Evolutionary conservation across 2,888 invertebrate genomes (phyloP).

Genomic region (Alcis repandata): DNA sequence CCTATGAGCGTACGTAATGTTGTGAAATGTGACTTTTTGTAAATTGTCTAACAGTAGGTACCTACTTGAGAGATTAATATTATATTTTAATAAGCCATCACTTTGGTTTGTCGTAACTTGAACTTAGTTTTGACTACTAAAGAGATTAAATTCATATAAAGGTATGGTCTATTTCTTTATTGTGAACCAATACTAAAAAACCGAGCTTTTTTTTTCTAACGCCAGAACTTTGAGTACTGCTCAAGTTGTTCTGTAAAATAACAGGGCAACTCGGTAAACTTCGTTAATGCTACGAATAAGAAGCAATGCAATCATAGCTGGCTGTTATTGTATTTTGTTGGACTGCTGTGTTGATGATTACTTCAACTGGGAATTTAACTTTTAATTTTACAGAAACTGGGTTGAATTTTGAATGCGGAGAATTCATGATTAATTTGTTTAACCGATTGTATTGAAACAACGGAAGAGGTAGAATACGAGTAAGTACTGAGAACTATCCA

Average conservation of each 20-base stretch:
- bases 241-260: conserved; percentile 7
- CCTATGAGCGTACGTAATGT: too few relatives aligned
- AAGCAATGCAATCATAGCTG: conserved; percentile 42
- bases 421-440: conserved; percentile 2
- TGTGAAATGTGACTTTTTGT: too few relatives aligned
- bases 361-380: conserved; percentile 24
- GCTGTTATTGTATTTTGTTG: conserved; percentile 34
- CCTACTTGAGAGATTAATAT: too few relatives aligned
- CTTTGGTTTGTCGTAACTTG: too few relatives aligned
- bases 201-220: not conserved
- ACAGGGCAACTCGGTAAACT: conserved; percentile 43
- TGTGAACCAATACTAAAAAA: not conserved
- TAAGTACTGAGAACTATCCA: not conserved
- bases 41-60: too few relatives aligned
- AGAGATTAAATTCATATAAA: too few relatives aligned
- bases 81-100: too few relatives aligned
- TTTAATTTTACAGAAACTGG: conserved; percentile 17
- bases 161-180: too few relatives aligned
- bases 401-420: not conserved
- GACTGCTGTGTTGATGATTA: conserved; percentile 27
- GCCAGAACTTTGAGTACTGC: conserved; percentile 16
- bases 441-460: not conserved
- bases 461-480: too few relatives aligned
- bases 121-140: too few relatives aligned
- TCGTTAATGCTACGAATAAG: conserved; percentile 42